Evolutionary conservation across 92 coral and sea anemone species (phyloP), one percentile per base, ranked within the genome.

Genomic region (Nematostella vectensis): DNA sequence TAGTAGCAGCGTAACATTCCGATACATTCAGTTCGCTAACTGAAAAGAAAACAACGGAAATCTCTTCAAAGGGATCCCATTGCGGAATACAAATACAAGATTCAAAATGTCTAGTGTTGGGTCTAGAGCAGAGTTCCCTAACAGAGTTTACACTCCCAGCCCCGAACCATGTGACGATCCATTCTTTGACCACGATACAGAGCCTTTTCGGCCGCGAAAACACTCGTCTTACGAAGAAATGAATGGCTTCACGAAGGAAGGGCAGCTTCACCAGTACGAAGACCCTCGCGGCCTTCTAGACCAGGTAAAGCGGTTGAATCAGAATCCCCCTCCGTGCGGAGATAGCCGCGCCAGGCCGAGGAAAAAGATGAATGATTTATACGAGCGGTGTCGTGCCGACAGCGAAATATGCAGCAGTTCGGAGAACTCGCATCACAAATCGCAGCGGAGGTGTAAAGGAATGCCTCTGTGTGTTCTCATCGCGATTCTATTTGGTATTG

Each of bases 101-200:
- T n/a, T n/a, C 27, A 39, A 33, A 2, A 84, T 84, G 94, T 79
- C 94, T 27, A 84, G 87, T 51, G 83, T 84, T 0, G 77, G 80
- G 38, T 84, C 94, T 3, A 58, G 87, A 16, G 63, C 79, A 2
- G 84, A 77, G 31, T 64, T 68, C 33, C 83, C 83, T 27, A 84
- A 78, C 54, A 52, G 81, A 54, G 36, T 71, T 16, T 55, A 31
- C 69, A 37, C 31, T 11, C 55, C 63, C 11, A 28, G 55, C 17
- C 31, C 47, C 11, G 33, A 25, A 19, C n/a, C 25, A 4, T n/a
- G n/a, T n/a, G 49, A 39, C 47, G 56, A 66, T 11, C 25, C 53
- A 29, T 68, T 57, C 31, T 75, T 72, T 20, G 61, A 67, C 19
- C 71, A 48, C 25, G 57, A 70, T 19, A 47, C 42, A 30, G 57